Evolutionary conservation across 2,797 vertebrate species (phyloP), one percentile per base, ranked within the genome.

Genomic region (Tympanoctomys barrerae): DNA sequence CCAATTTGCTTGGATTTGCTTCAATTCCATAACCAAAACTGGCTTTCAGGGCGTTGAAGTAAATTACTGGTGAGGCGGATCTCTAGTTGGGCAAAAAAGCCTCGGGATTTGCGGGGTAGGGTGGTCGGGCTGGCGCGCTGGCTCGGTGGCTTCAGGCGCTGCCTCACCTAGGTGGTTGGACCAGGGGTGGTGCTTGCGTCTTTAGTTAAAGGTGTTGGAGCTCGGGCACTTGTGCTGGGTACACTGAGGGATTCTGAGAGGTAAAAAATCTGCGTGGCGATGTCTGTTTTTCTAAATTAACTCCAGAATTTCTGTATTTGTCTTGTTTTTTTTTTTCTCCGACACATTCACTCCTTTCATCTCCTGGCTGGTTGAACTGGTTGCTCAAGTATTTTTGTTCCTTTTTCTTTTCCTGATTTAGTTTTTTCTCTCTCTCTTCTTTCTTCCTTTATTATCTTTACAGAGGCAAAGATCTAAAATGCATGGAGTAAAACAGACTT

Each of bases 371-470:
- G 70, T 89, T 92, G 90, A 39, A 90, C 59, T 95, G 31, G 12
- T 66, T 89, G 59, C 8, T 90, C 21, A 21, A 83, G 80, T 54
- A 90, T 95, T 94, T 96, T 92, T 97, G 91, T 86, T 84, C 6
- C 39, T 73, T 16, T 54, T 70, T 92, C 6, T 18, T 73, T 71
- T 54, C 7, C 28, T 70, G 66, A 62, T 42, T 78, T 79, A 79
- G 46, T 52, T 49, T 52, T 52, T 18, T 77, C 39, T 77, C 11
- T 33, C 21, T 33, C 57, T 89, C 3, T 21, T 39, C 46, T 42
- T 6, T 70, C 28, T 66, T 66, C 62, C 13, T 87, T 90, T 33
- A 33, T 59, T 24, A 28, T 61, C 33, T 78, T 80, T 62, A 42
- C 88, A 49, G 26, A 2, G 18, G 10, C 31, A 79, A 81, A 57